These are phyloP conservation scores for Esox niger DNA, from an alignment of 2,113 vertebrate species.

Conservation along the genomic window DNA sequence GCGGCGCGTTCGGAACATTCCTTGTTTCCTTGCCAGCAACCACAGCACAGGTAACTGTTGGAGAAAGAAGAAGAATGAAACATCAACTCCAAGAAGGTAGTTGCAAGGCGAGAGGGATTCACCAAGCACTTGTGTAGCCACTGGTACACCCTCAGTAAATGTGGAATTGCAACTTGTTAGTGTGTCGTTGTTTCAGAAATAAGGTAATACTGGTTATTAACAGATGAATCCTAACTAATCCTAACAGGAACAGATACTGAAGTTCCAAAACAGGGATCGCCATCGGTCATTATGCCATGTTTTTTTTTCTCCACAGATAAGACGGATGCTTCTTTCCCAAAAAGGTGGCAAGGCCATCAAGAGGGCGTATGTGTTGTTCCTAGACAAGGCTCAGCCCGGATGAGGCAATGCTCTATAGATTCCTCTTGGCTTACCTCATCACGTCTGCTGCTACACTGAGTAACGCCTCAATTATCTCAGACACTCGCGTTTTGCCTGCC, in stretches of 20 bases:
- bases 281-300: too few species aligned
- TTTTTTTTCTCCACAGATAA: too few species aligned
- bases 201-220: not conserved
- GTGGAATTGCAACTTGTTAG: not conserved
- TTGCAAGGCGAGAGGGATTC: constrained; percentile 5
- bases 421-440: constrained; percentile 64
- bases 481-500: constrained; percentile 33
- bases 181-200: not conserved
- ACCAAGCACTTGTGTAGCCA: not conserved
- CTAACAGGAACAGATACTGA: not conserved
- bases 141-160: not conserved
- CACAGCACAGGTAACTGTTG: constrained; percentile 48
- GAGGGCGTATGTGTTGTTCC: too few species aligned
- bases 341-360: too few species aligned
- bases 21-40: constrained; percentile 48
- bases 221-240: too few species aligned
- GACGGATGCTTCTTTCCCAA: too few species aligned
- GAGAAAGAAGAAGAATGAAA: constrained; percentile 28
- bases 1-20: constrained; percentile 73
- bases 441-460: constrained; percentile 45
- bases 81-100: constrained; percentile 23
- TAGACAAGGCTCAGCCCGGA: too few species aligned
- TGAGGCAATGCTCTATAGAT: constrained; percentile 48
- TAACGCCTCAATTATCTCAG: constrained; percentile 63
- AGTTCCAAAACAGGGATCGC: too few species aligned